These are phyloP conservation scores for Autographa gamma DNA, from an alignment of 2,888 invertebrate genomes.

Conservation along the genomic window DNA sequence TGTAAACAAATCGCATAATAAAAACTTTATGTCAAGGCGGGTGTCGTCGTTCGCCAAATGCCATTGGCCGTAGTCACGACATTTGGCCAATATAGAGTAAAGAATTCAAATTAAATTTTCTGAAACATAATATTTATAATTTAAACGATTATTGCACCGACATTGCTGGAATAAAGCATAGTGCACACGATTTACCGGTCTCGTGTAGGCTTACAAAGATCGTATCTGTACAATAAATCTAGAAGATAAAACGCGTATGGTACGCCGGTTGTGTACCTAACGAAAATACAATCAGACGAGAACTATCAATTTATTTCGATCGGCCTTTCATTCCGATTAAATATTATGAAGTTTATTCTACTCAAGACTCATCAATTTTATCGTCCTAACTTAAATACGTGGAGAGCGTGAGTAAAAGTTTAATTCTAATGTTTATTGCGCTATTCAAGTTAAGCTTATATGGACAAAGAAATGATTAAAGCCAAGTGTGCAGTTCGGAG, in stretches of 20 bases:
- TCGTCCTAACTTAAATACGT: slow-evolving; percentile 46
- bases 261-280: slow-evolving; percentile 66
- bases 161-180: slow-evolving; percentile 71
- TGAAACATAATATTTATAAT: slow-evolving; percentile 51
- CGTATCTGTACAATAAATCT: slow-evolving; percentile 86
- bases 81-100: slow-evolving; percentile 44
- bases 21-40: slow-evolving; percentile 27
- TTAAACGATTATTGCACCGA: slow-evolving; percentile 55
- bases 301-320: slow-evolving; percentile 69
- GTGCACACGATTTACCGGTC: slow-evolving; percentile 73
- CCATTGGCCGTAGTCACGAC: slow-evolving; percentile 54
- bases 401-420: slow-evolving; percentile 40
- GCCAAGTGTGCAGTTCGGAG: slow-evolving; percentile 69
- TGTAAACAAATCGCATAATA: slow-evolving; percentile 46
- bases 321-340: slow-evolving; percentile 64
- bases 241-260: slow-evolving; percentile 77
- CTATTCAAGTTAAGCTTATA: slow-evolving; percentile 57
- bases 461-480: slow-evolving; percentile 70
- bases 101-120: slow-evolving; percentile 57
- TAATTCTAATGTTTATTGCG: slow-evolving; percentile 37
- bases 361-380: slow-evolving; percentile 58
- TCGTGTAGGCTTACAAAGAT: slow-evolving; percentile 79
- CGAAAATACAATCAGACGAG: slow-evolving; percentile 69
- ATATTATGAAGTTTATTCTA: slow-evolving; percentile 65
- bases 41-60: slow-evolving; percentile 29